Conservation (phyloP, 2,113 vertebrate species). For the Grantiella picta region DNA sequence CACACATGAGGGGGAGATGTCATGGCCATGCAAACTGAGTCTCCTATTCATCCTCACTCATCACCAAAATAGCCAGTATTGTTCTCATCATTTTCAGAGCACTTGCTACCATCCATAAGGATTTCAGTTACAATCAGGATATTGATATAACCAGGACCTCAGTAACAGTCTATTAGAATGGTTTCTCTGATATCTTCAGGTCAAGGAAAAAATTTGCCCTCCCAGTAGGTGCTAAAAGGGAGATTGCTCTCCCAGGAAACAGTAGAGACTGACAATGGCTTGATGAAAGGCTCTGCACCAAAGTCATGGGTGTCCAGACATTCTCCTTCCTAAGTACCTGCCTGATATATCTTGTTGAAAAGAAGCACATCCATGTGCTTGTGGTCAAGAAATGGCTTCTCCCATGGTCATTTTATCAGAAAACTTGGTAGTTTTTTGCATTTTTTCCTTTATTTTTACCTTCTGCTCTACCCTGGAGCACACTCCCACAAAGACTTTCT, state of each 20-base stretch:
- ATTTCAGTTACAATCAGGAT: background rate
- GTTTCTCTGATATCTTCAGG: background rate
- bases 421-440: fast-evolving
- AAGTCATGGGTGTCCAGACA: background rate
- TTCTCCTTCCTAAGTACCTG: background rate
- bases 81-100: background rate
- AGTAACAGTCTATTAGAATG: background rate
- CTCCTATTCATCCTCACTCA: background rate
- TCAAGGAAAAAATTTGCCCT: background rate
- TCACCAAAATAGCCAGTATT: background rate
- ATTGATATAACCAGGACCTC: background rate
- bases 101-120: background rate
- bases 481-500: background rate
- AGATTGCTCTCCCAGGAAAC: background rate
- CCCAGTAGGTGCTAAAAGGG: background rate
- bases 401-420: background rate
- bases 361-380: background rate
- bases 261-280: background rate
- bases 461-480: background rate
- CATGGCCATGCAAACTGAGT: background rate
- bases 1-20: background rate
- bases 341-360: background rate
- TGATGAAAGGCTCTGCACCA: background rate
- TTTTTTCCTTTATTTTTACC: background rate
- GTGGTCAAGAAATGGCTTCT: background rate